Evolutionary conservation across 2,888 invertebrate genomes (phyloP).

Genomic region (Charanyca ferruginea): DNA sequence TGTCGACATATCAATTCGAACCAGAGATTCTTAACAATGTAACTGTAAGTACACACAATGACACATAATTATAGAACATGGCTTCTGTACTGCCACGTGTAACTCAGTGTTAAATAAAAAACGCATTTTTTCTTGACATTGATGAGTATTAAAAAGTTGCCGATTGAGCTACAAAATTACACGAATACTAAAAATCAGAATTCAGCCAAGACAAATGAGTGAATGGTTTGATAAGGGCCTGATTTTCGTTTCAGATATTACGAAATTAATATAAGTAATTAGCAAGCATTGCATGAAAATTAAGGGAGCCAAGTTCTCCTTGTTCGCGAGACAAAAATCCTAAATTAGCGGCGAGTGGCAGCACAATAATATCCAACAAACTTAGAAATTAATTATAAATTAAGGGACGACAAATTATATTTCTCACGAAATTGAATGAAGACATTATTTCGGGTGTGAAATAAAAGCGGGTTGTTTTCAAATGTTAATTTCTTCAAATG

Average conservation of each 20-base stretch:
- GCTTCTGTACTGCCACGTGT: conserved; percentile 39
- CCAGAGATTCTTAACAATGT: conserved; percentile 45
- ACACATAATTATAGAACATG: conserved; percentile 48
- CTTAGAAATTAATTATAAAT: conserved; percentile 84
- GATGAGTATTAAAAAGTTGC: conserved; percentile 20
- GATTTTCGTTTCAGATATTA: conserved; percentile 29
- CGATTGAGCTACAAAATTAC: conserved; percentile 17
- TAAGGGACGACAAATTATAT: conserved; percentile 79
- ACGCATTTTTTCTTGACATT: conserved; percentile 22
- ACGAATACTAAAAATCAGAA: conserved; percentile 11
- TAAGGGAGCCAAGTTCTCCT: conserved; percentile 50
- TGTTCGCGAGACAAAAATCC: conserved; percentile 65
- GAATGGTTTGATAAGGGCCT: conserved; percentile 12
- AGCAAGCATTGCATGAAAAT: conserved; percentile 55
- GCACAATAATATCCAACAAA: conserved; percentile 72
- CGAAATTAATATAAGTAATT: conserved; percentile 47
- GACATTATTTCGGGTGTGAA: conserved; percentile 74
- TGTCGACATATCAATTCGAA: conserved; percentile 33
- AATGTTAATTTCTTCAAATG: conserved; percentile 73
- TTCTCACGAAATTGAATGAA: conserved; percentile 76
- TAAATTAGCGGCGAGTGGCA: conserved; percentile 71
- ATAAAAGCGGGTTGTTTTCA: conserved; percentile 74
- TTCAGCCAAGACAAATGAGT: conserved; percentile 16
- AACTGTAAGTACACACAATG: conserved; percentile 39
- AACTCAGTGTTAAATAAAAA: conserved; percentile 37